Base-by-base conservation (phyloP, 2,888 invertebrate genomes). In the Vandiemenella viatica region DNA sequence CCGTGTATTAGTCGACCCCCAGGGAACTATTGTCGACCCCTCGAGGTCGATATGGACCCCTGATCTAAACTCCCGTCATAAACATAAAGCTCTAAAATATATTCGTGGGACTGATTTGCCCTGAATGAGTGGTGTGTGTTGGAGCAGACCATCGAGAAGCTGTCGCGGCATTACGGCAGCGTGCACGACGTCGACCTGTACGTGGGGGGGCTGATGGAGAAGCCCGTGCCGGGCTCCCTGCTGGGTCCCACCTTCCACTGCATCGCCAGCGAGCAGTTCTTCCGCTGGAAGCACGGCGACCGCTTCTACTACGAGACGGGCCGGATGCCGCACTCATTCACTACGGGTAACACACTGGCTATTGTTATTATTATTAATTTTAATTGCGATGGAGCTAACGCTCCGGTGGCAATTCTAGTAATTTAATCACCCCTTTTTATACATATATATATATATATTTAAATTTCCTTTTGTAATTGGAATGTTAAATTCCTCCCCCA, bases 221-320 rank as follows among this genome's bases (percentile, higher is more conserved):
- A 52, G 4, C 62, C 65, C 0, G 48, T 59, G 4, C 54, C 62
- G 1, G 70, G 66, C 4, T 67, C 66, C 6, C 56, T 68, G 20
- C 60, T 70, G 18, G 71, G 71, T 1, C 69, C 68, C 1, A 66
- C 68, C 3, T 68, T 70, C 53, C 64, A 63, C 22, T 69, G 69
- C 52, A 60, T 71, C 48, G 51, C 71, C 17, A 67, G 77, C 52
- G 85, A 85, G 61, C 89, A 91, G 65, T 77, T 92, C 58, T 69
- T 75, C 54, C 75, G 84, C 52, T 77, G 83, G 0, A 78, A 79
- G 53, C 65, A 68, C 37, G 83, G 81, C 0, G 88, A 89, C 63
- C 69, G 85, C 45, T 86, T 79, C 62, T 89, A 86, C 69, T 87
- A 85, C 61, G 76, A 75, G 53, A 67, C 68, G 42, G 58, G 58